Percentiles rank a stretch among this genome's conserved stretches.
Conservation (phyloP, 1,140 invertebrate species). For the Rhizoglyphus robini region DNA sequence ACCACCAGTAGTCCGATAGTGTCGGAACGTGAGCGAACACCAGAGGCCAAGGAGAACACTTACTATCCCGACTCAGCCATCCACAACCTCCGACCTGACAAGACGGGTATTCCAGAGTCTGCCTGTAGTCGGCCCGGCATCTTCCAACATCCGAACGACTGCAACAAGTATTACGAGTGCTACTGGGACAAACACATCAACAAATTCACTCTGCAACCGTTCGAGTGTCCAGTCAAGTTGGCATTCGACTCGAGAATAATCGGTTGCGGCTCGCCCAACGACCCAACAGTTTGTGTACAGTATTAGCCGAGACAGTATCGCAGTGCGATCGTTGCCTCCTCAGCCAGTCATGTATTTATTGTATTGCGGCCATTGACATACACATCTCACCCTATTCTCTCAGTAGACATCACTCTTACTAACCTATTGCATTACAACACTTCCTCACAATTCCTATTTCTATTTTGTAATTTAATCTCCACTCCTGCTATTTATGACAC, state of each 20-base stretch:
- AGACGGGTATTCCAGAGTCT: constrained; percentile 23
- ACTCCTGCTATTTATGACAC: too few species aligned
- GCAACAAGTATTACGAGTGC: constrained; percentile 71
- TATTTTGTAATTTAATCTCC: not conserved
- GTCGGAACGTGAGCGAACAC: not conserved
- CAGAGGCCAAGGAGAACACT: not conserved
- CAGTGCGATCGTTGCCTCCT: not conserved
- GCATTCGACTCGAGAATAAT: constrained; percentile 57
- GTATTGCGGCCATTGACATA: not conserved
- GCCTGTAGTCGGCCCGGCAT: constrained; percentile 61
- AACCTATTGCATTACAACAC: not conserved
- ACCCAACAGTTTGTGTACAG: constrained; percentile 24
- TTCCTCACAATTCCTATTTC: not conserved
- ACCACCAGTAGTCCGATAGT: not conserved
- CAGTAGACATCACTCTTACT: too few species aligned
- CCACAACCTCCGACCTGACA: constrained; percentile 1
- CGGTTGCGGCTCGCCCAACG: constrained; percentile 41
- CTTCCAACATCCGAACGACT: constrained; percentile 63
- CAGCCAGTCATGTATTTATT: not conserved
- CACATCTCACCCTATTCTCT: not conserved
- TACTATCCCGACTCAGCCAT: constrained; percentile 7
- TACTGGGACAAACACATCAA: constrained; percentile 66
- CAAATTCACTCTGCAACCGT: constrained; percentile 57
- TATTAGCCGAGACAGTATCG: constrained; percentile 5
- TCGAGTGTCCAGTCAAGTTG: constrained; percentile 60